Percentiles rank a stretch among this genome's conserved stretches.
These are phyloP conservation scores for Drosophila orena DNA, from an alignment of 1,140 invertebrate genomes.

Conservation along the genomic window DNA sequence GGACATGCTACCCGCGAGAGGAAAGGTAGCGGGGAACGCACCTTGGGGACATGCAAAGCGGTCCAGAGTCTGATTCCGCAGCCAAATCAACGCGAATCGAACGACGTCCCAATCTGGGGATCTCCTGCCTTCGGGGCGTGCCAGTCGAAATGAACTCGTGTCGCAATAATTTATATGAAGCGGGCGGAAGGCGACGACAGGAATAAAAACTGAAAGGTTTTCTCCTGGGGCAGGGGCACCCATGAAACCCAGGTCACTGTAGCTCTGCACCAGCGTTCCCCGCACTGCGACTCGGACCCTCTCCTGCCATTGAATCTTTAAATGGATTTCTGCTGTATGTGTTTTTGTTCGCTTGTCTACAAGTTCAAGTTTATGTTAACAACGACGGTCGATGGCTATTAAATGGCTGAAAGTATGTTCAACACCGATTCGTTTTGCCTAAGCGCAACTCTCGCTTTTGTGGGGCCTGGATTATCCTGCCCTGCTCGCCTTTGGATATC, in stretches of 20 bases:
- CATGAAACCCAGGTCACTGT: conserved; percentile 1
- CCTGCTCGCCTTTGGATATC: conserved; percentile 1
- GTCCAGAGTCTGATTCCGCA: conserved; percentile 46
- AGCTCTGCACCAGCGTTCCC: background rate
- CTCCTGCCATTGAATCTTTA: conserved; percentile 33
- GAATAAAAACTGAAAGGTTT: conserved; percentile 59
- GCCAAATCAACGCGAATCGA: conserved; percentile 61
- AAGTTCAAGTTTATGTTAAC: conserved; percentile 77
- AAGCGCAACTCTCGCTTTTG: conserved; percentile 10
- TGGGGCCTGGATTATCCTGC: conserved; percentile 22
- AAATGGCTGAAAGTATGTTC: conserved; percentile 66
- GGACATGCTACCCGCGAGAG: background rate
- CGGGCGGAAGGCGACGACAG: conserved; percentile 47
- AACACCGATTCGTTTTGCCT: conserved; percentile 31
- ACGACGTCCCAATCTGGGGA: conserved; percentile 45
- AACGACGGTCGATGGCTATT: conserved; percentile 75
- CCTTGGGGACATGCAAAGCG: conserved; percentile 63
- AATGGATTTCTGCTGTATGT: conserved; percentile 75
- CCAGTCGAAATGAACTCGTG: conserved; percentile 64
- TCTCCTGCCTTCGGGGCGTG: conserved; percentile 42
- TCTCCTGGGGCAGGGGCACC: background rate
- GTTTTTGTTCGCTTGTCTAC: conserved; percentile 68
- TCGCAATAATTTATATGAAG: conserved; percentile 75
- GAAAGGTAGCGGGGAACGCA: conserved; percentile 24
- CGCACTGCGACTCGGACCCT: background rate